Base-by-base conservation (phyloP, 2,113 vertebrate species). In the Turnix velox region DNA sequence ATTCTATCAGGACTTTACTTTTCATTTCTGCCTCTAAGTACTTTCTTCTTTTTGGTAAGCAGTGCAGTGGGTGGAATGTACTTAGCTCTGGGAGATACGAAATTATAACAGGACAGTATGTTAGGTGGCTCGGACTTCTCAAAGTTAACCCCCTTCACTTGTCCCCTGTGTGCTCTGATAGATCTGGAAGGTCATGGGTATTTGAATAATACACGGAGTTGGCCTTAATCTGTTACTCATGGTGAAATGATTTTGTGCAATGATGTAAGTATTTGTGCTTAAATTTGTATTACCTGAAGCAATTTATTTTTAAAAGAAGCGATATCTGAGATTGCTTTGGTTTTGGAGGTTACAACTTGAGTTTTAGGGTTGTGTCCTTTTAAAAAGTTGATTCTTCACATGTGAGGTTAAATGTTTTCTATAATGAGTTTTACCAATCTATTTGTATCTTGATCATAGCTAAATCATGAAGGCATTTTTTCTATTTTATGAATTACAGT, bases 11-110 rank as follows among this genome's bases (percentile, higher is more conserved):
- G 67, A 69, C 55, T 85, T 73, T 33, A 23, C 11, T 55, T 83
- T 93, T 84, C 84, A 24, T 83, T 90, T 87, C 74, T 73, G 27
- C 71, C 40, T 87, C 28, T 25, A 69, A 88, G 14, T 71, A 42
- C n/a, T 27, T 76, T 87, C 90, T 90, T 88, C 54, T 71, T n/a
- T 85, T 72, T 18, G 89, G 85, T 89, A 80, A 94, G 88, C 84
- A 69, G 71, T 82, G 13, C 43, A 68, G 67, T 35, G 42, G 11
- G 9, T 78, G 63, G 39, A 76, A 84, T 30, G 49, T 61, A 58
- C 39, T 73, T 46, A 57, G 58, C 39, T 87, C n/a, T 76, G 49
- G 37, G 40, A 72, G 87, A 48, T 62, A 65, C 65, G 69, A 84
- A 87, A 74, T 90, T 59, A 33, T 58, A 66, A 24, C 67, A 35